Conservation (phyloP, 2,113 vertebrate species). For the Potamarius usumacintae region DNA sequence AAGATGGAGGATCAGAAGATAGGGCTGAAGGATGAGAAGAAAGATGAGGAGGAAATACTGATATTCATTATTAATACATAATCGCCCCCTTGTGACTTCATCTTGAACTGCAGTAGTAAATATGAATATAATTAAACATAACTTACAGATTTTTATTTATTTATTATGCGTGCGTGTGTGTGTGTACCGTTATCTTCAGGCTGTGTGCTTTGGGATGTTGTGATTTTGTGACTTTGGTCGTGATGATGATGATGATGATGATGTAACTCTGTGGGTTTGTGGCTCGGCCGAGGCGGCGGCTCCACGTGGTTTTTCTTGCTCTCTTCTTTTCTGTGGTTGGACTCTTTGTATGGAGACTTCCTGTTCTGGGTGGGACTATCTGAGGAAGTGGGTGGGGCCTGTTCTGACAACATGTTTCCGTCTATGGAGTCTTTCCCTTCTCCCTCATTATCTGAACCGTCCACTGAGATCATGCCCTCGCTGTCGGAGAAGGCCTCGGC, state of each 20-base stretch:
- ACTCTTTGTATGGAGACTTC: conserved; percentile 91
- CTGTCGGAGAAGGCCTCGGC: conserved; percentile 96
- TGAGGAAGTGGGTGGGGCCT: conserved; percentile 52
- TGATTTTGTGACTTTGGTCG: conserved; percentile 73
- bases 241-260: conserved; percentile 7
- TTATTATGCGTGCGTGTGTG: background rate
- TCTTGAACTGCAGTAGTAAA: background rate
- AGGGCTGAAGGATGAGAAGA: background rate
- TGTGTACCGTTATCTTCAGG: conserved; percentile 81
- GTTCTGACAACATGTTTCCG: conserved; percentile 53
- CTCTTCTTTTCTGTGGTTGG: conserved; percentile 90
- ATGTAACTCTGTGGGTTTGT: conserved; percentile 69
- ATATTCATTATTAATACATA: background rate
- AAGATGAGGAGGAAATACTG: too few relatives aligned
- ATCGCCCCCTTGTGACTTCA: background rate
- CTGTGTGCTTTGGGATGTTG: conserved; percentile 58
- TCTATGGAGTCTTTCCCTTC: conserved; percentile 64
- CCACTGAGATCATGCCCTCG: conserved; percentile 94
- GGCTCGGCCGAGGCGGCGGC: conserved; percentile 58
- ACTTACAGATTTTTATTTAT: background rate
- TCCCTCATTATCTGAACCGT: conserved; percentile 88
- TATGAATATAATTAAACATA: background rate
- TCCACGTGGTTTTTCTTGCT: conserved; percentile 86
- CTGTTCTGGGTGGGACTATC: conserved; percentile 78
- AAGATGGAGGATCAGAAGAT: background rate